phyloP scores from a whole-genome alignment of 1,140 invertebrate genomes.

The Drosophila suzukii region DNA sequence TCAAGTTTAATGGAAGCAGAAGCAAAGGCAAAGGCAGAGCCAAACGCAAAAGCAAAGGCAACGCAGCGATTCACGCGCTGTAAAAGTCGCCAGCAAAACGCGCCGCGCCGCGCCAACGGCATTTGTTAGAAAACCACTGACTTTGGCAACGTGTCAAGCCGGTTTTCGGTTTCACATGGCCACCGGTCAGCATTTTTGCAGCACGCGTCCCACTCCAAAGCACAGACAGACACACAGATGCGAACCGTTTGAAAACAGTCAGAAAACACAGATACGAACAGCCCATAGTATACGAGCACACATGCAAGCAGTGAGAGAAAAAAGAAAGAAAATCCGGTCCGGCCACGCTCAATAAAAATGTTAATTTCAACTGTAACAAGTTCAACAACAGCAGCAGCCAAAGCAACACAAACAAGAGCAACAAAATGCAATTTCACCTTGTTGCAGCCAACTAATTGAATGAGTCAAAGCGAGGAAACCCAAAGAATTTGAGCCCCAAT shows the following conservation, averaged over 20 bases:
- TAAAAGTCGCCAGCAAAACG: conserved; percentile 52
- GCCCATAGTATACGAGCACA: background rate
- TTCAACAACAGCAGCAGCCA: conserved; percentile 47
- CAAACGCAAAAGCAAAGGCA: background rate
- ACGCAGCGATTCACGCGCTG: conserved; percentile 34
- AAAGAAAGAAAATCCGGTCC: conserved; percentile 52
- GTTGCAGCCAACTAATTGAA: conserved; percentile 13
- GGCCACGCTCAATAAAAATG: conserved; percentile 61
- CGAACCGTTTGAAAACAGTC: background rate
- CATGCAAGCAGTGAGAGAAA: conserved; percentile 20
- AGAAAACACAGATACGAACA: background rate
- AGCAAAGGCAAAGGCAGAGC: background rate
- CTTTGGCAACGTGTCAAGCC: conserved; percentile 77
- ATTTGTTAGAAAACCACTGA: conserved; percentile 55
- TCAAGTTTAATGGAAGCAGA: conserved; percentile 66
- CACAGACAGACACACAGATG: conserved; percentile 12
- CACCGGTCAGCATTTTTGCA: conserved; percentile 68
- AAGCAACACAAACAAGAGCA: conserved; percentile 7
- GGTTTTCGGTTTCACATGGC: conserved; percentile 61
- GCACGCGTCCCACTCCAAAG: conserved; percentile 46
- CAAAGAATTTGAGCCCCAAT: background rate
- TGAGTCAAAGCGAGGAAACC: conserved; percentile 5
- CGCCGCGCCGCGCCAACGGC: conserved; percentile 32
- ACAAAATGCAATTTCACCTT: conserved; percentile 39
- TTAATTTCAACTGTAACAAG: conserved; percentile 72